These are phyloP conservation scores for Rhingia campestris DNA, from an alignment of 2,888 invertebrate genomes.

Conservation along the genomic window DNA sequence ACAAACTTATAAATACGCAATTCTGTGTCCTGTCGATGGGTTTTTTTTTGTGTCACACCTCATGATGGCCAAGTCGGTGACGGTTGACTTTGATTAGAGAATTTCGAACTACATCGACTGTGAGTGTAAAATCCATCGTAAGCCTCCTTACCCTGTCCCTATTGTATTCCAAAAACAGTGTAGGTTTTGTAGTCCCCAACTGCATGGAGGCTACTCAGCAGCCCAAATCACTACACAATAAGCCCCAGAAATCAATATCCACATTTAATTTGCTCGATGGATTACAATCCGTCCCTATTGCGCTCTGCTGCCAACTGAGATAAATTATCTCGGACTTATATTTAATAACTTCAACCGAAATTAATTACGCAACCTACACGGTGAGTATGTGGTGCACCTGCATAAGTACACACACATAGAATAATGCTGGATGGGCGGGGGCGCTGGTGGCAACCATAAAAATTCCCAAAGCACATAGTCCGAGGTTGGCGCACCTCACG, in stretches of 20 bases:
- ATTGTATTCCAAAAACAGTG: not conserved
- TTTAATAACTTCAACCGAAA: slow-evolving; percentile 43
- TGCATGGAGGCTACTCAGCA: not conserved
- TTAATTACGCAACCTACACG: slow-evolving; percentile 37
- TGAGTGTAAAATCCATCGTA: too few relatives aligned
- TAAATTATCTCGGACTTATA: slow-evolving; percentile 61
- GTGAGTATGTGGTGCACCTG: too few relatives aligned
- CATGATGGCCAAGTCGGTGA: slow-evolving; percentile 2
- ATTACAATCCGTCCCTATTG: slow-evolving; percentile 27
- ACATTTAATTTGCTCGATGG: slow-evolving; percentile 48
- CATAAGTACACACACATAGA: not conserved
- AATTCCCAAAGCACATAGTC: slow-evolving; percentile 13
- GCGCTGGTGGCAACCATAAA: slow-evolving; percentile 5
- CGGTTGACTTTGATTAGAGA: too few relatives aligned
- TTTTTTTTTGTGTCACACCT: slow-evolving; percentile 10
- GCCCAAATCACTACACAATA: slow-evolving; percentile 16
- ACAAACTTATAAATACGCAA: slow-evolving; percentile 60
- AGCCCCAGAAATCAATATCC: slow-evolving; percentile 46
- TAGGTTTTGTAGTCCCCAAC: not conserved
- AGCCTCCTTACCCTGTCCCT: not conserved
- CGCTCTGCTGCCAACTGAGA: slow-evolving; percentile 1
- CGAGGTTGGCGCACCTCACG: not conserved
- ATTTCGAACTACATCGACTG: too few relatives aligned
- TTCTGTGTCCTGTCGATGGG: slow-evolving; percentile 25
- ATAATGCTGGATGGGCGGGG: slow-evolving; percentile 12